Evolutionary conservation across 2,888 invertebrate genomes (phyloP).

Genomic region (Melanostoma mellinum): DNA sequence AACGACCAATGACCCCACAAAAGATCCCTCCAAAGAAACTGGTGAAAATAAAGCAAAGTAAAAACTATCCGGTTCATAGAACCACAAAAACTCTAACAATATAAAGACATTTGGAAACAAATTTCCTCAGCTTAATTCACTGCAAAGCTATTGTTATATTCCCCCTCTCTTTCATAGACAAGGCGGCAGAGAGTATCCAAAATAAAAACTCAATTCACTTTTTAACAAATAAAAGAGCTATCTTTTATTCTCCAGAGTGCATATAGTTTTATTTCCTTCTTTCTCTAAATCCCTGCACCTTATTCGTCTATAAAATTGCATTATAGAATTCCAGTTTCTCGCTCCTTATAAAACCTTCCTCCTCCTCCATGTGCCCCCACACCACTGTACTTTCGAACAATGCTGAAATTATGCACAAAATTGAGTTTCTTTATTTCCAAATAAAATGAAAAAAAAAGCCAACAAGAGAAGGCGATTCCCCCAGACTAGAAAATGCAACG

Average conservation of each 20-base stretch:
- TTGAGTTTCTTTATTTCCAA: constrained; percentile 43
- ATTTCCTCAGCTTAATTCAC: constrained; percentile 52
- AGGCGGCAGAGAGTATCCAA: constrained; percentile 21
- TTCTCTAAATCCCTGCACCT: constrained; percentile 21
- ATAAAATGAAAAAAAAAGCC: constrained; percentile 8
- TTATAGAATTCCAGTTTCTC: constrained; percentile 54
- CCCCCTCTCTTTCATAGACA: constrained; percentile 32
- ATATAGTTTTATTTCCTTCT: constrained; percentile 18
- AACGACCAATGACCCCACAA: constrained; percentile 27
- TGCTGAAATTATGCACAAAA: constrained; percentile 56
- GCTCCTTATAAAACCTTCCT: neutral
- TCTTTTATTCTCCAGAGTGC: constrained; percentile 53
- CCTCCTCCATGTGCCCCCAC: neutral
- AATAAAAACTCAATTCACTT: constrained; percentile 7
- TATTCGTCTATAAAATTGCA: constrained; percentile 48
- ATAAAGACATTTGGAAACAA: constrained; percentile 16
- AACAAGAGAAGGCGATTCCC: constrained; percentile 1
- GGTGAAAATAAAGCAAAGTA: neutral
- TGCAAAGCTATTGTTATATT: constrained; percentile 47
- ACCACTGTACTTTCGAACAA: constrained; percentile 35
- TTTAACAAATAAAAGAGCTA: constrained; percentile 27
- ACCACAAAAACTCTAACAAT: constrained; percentile 12
- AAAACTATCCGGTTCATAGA: constrained; percentile 29
- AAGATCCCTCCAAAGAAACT: neutral
- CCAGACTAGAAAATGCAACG: constrained; percentile 45